Base-by-base conservation (phyloP, 2,888 invertebrate genomes). In the Cordilura impudica region DNA sequence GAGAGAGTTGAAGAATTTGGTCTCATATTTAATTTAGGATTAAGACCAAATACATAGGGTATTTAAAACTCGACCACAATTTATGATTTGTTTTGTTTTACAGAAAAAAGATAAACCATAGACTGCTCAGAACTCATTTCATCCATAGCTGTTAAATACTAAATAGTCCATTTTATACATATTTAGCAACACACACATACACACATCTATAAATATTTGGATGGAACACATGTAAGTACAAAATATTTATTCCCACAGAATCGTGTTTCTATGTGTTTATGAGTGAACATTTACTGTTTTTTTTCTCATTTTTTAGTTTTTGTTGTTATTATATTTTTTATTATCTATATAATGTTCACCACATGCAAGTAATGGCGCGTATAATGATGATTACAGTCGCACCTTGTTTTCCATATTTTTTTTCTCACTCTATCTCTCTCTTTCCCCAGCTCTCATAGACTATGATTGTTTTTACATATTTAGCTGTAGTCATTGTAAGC, bases 321-420 rank as follows among this genome's bases (percentile, higher is more conserved):
- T 43, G 5, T 12, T 60, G 16, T 23, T 43, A 8, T 8, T 31
- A 51, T 53, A 39, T 53, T 60, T 70, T 53, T 54, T 78, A 60
- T 47, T 58, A 66, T 72, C 66, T 51, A 39, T 53, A 65, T 60
- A 73, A 73, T 78, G 53, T 47, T 78, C 58, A 65, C 73, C 73
- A 74, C 73, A 78, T 78, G 73, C 58, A 73, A 53, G 78, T 73
- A 69, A 78, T 73, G 65, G 65, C 56, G 73, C 73, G 63, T 69
- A 43, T 78, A 78, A 78, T 72, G 78, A 78, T 78, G 72, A 78
- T 72, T 78, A 78, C 78, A 78, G 61, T 78, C 78, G 61, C 72
- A 78, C 67, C 78, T 67, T 67, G 23, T 51, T n/a, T 39, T 35
- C n/a, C 12, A 39, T 4, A 31, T 53, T 53, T 61, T 53, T 77